Base-by-base conservation (phyloP, 2,888 invertebrate species). In the Hermaeophaga mercurialis region DNA sequence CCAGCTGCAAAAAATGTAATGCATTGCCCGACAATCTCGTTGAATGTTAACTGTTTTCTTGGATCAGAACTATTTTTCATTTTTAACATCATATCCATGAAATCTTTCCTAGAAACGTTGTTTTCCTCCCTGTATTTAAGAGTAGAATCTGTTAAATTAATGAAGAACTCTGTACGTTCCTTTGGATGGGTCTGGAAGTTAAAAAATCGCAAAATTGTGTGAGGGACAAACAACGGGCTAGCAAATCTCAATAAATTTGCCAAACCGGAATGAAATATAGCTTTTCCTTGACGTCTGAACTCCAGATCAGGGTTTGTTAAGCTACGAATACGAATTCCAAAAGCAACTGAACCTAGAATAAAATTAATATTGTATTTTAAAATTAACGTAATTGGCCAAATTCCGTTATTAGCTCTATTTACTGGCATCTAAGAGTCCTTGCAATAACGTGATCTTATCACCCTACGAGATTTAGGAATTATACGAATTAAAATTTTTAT, bases 11-110 rank as follows among this genome's bases (percentile, higher is more conserved):
- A 39, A 19, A 39, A 19, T 39, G 19, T 19, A 8, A 14, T 19
- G 19, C 39, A 14, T 6, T 39, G 12, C 8, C 15, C 39, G 6
- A 19, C 22, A 8, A 39, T 7, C 8, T 39, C 39, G 11, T 18
- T n/a, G 5, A n/a, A 5, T 7, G 39, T 15, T n/a, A 39, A 8
- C n/a, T n/a, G 1, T 39, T 19, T 12, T 1, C n/a, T 7, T 7
- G 12, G 12, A 34, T 34, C 11, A 11, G 12, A 11, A 3, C 11
- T 39, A 43, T 66, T 66, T 36, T 39, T 39, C 15, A 22, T n/a
- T 15, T 39, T 19, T 19, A 39, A 11, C 2, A 39, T 11, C 11
- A 39, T n/a, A 19, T 39, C 12, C 4, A 39, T 8, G 12, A 22
- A 19, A 39, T 39, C 39, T 18, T 39, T 39, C n/a, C 39, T 18